Evolutionary conservation across 1,140 invertebrate genomes (phyloP).

Genomic region (Gerris buenoi): DNA sequence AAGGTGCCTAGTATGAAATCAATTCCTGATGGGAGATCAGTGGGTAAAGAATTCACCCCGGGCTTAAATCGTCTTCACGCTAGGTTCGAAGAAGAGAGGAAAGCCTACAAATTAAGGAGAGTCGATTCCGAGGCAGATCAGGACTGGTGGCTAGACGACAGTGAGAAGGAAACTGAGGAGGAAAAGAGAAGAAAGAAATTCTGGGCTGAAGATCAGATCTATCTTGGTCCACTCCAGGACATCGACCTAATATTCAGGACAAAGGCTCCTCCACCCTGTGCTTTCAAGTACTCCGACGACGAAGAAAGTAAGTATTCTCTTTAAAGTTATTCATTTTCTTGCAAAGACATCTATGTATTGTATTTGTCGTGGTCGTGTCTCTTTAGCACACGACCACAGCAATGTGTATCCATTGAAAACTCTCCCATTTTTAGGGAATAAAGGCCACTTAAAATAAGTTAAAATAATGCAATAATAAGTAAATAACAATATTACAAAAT

Average conservation of each 20-base stretch:
- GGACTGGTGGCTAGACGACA: conserved; percentile 17
- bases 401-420: no score
- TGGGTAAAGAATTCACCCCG: conserved; percentile 8
- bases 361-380: no score
- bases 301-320: conserved; percentile 1
- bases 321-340: no score
- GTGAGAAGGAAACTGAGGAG: conserved; percentile 10
- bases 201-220: conserved; percentile 32
- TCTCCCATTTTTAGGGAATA: no score
- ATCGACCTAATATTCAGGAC: conserved; percentile 66
- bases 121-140: conserved; percentile 16
- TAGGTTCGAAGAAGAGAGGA: background rate
- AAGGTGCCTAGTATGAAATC: conserved; percentile 12
- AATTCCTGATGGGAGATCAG: background rate
- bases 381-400: no score
- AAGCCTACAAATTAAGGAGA: conserved; percentile 4
- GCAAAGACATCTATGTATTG: no score
- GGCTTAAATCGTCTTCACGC: conserved; percentile 6
- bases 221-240: conserved; percentile 62
- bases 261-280: conserved; percentile 23
- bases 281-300: conserved; percentile 12
- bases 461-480: no score
- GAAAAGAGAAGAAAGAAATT: conserved; percentile 6
- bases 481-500: no score
- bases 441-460: no score